These are phyloP conservation scores for Brachyopa scutellaris DNA, from an alignment of 2,888 invertebrate genomes.

Conservation along the genomic window DNA sequence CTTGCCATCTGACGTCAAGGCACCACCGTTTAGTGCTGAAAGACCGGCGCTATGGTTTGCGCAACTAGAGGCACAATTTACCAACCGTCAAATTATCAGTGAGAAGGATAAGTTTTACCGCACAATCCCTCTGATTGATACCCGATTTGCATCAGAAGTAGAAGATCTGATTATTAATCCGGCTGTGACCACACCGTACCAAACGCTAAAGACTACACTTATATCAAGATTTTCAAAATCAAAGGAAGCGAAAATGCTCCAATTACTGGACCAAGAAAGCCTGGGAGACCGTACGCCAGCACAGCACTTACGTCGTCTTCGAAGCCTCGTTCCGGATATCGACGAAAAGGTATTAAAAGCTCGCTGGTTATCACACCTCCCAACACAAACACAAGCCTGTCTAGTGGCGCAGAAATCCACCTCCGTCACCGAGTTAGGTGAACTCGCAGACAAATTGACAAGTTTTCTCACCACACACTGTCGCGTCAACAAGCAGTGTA, in stretches of 20 bases:
- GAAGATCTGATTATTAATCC: no score
- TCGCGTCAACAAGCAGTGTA: no score
- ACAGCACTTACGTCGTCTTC: constrained; percentile 23
- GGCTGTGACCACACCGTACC: no score
- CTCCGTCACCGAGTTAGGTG: neutral
- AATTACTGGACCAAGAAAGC: constrained; percentile 27
- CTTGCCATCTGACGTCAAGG: no score
- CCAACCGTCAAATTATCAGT: constrained; percentile 34
- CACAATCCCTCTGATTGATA: constrained; percentile 56
- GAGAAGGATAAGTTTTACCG: constrained; percentile 72
- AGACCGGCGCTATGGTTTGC: constrained; percentile 75
- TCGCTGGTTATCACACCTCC: neutral
- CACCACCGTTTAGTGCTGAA: no score
- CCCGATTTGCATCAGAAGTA: no score
- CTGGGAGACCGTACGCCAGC: constrained; percentile 45
- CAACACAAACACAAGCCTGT: neutral
- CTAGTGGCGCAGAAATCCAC: neutral
- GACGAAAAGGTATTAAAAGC: constrained; percentile 1
- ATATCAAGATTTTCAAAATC: constrained; percentile 22
- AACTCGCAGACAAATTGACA: no score
- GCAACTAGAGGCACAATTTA: constrained; percentile 73
- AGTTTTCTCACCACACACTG: neutral
- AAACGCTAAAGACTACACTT: no score
- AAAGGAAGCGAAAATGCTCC: constrained; percentile 20
- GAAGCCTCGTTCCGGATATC: constrained; percentile 2